Percentiles rank a stretch among this genome's conserved stretches.
Evolutionary conservation across 2,888 invertebrate genomes (phyloP).

Genomic region (Auanema sp.): DNA sequence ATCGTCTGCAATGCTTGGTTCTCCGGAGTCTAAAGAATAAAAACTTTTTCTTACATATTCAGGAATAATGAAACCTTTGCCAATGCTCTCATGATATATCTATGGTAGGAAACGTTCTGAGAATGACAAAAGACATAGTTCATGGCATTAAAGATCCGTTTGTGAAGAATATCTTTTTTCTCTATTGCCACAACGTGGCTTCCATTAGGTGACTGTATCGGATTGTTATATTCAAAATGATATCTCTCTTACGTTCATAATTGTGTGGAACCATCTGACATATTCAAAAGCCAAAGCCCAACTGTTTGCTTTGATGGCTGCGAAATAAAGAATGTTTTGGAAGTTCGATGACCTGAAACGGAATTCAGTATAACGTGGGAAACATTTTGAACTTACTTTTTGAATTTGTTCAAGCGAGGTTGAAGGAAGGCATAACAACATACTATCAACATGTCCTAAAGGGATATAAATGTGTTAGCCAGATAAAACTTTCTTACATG

Average conservation of each 20-base stretch:
- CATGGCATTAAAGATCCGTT: conserved; percentile 54
- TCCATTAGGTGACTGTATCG: background rate
- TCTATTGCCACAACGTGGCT: background rate
- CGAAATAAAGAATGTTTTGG: conserved; percentile 52
- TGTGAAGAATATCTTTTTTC: conserved; percentile 30
- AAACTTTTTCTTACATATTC: background rate
- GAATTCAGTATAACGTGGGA: conserved; percentile 3
- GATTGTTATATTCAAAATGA: background rate
- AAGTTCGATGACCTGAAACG: conserved; percentile 46
- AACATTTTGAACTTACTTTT: conserved; percentile 27
- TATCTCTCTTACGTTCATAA: conserved; percentile 15
- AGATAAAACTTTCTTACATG: conserved; percentile 2
- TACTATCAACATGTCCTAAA: conserved; percentile 49
- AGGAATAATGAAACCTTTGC: conserved; percentile 34
- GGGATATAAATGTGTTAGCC: background rate
- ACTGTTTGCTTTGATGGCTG: conserved; percentile 49
- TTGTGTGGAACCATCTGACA: conserved; percentile 47
- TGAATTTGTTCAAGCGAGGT: conserved; percentile 41
- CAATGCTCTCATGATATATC: conserved; percentile 59
- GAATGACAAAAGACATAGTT: conserved; percentile 60
- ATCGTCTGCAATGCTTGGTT: conserved; percentile 56
- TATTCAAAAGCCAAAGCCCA: conserved; percentile 60
- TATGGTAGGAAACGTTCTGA: conserved; percentile 56
- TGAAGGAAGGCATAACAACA: conserved; percentile 60
- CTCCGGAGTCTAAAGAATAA: conserved; percentile 32